phyloP scores from a whole-genome alignment of 2,113 vertebrate genomes.

The Apodemus sylvaticus region DNA sequence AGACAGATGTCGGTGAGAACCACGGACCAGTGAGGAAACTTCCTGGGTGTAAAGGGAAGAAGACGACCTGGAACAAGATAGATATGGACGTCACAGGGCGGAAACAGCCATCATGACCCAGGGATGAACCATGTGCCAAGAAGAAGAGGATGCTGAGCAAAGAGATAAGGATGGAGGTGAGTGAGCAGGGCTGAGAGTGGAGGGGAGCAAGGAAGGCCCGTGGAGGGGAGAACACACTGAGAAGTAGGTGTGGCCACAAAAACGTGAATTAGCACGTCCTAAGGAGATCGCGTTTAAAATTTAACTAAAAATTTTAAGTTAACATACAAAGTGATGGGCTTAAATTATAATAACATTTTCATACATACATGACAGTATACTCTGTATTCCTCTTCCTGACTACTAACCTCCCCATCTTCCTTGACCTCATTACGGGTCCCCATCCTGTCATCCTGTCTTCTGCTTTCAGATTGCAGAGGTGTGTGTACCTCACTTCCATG shows the following conservation, averaged over 20 bases:
- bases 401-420: background rate
- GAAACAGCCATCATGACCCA: background rate
- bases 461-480: background rate
- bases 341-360: background rate
- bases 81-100: background rate
- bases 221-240: background rate
- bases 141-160: background rate
- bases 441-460: background rate
- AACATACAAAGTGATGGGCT: background rate
- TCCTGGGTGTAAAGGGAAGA: background rate
- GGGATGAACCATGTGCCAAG: background rate
- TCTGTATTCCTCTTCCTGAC: background rate
- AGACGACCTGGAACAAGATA: background rate
- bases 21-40: background rate
- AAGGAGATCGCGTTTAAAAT: background rate
- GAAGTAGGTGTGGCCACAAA: background rate
- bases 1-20: background rate
- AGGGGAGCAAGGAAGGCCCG: background rate
- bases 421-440: background rate
- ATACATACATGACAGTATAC: background rate
- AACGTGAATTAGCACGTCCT: too few relatives aligned
- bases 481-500: too few relatives aligned
- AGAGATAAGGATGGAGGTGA: background rate
- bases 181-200: background rate
- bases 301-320: background rate